Percentiles rank a stretch among this genome's conserved stretches.
Conservation (phyloP, 1,140 invertebrate species). For the Phymorhynchus buccinoides region DNA sequence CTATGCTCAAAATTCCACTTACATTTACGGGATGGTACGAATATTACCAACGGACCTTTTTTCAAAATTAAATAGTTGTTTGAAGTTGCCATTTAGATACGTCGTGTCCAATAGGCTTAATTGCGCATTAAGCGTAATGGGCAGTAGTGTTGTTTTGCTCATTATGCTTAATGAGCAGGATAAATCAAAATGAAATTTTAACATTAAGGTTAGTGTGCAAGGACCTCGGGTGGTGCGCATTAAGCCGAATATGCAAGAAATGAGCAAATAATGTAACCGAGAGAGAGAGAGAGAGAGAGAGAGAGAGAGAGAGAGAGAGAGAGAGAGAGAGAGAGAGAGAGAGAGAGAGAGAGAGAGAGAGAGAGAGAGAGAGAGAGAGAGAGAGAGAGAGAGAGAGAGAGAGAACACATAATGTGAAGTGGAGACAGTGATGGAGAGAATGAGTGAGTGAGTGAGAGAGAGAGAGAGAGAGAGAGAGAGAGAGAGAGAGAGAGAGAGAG, state of each 20-base stretch:
- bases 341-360: constrained; percentile 34
- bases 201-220: no score
- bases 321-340: not conserved
- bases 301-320: constrained; percentile 8
- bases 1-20: no score
- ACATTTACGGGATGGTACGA: not conserved
- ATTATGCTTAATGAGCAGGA: constrained; percentile 35
- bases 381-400: constrained; percentile 42
- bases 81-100: not conserved
- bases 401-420: no score
- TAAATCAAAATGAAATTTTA: constrained; percentile 45
- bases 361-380: constrained; percentile 64
- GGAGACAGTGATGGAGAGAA: not conserved
- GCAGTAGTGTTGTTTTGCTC: no score
- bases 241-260: no score
- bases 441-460: not conserved
- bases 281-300: not conserved
- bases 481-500: not conserved
- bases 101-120: no score
- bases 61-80: not conserved
- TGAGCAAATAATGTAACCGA: no score
- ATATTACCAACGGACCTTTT: not conserved
- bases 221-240: no score
- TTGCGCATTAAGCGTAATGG: no score
- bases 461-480: constrained; percentile 35